Evolutionary conservation across 2,797 vertebrate genomes (phyloP).

Genomic region (Pitangus sulphuratus): DNA sequence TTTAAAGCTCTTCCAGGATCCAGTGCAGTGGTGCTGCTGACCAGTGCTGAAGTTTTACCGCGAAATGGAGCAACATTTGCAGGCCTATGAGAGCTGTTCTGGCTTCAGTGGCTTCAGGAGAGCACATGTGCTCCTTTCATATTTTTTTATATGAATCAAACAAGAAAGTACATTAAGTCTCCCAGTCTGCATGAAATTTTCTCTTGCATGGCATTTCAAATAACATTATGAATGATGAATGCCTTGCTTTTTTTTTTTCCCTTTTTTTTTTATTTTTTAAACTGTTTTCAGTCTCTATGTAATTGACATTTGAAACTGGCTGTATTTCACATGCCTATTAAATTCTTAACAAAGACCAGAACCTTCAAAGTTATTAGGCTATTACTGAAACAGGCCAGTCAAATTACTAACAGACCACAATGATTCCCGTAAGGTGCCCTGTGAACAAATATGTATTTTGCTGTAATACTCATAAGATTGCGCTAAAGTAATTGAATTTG

Average conservation of each 20-base stretch:
- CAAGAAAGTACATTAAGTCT: not conserved
- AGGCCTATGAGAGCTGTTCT: not conserved
- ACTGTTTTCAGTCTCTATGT: not conserved
- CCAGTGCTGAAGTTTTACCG: fast-evolving
- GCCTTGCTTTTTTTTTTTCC: not conserved
- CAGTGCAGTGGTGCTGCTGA: fast-evolving
- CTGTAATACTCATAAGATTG: not conserved
- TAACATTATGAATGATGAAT: not conserved
- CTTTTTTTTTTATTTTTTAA: not conserved
- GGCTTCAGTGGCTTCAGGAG: not conserved
- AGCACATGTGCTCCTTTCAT: fast-evolving
- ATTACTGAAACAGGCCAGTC: not conserved
- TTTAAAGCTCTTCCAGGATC: not conserved
- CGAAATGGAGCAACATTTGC: fast-evolving
- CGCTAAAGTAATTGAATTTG: not conserved
- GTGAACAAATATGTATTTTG: not conserved
- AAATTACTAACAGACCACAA: not conserved
- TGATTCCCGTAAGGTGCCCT: fast-evolving
- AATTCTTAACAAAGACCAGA: not conserved
- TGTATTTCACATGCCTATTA: not conserved
- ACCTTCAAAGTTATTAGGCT: not conserved
- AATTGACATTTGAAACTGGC: not conserved
- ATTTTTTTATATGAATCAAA: not conserved
- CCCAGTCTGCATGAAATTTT: not conserved
- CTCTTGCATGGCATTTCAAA: not conserved